Evolutionary conservation across 2,888 invertebrate species (phyloP).

Genomic region (Melieria omissa): DNA sequence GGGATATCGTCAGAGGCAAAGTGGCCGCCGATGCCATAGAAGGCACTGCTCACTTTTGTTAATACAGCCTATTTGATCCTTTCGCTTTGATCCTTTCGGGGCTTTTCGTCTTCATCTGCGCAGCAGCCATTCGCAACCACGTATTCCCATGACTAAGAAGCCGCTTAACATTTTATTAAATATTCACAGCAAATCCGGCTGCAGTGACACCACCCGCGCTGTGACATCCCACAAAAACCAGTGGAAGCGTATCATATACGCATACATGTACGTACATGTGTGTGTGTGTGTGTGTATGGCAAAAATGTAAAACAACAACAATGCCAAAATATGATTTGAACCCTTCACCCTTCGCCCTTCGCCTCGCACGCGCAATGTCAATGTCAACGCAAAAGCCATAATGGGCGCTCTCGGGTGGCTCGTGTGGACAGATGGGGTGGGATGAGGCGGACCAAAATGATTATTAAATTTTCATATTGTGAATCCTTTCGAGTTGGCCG

Average conservation of each 20-base stretch:
- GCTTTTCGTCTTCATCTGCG: no score
- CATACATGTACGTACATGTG: not conserved
- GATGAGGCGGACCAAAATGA: constrained; percentile 26
- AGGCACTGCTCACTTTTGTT: constrained; percentile 7
- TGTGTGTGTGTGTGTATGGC: not conserved
- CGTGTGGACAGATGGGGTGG: not conserved
- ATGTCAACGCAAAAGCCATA: no score
- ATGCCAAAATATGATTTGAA: not conserved
- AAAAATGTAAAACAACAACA: not conserved
- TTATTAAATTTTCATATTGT: constrained; percentile 39
- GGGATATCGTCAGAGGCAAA: not conserved
- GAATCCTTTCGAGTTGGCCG: constrained; percentile 10
- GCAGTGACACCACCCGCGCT: not conserved
- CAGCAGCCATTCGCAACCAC: not conserved
- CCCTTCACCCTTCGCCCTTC: no score
- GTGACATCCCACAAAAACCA: not conserved
- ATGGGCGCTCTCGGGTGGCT: no score
- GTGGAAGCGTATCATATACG: not conserved
- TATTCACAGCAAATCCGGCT: not conserved
- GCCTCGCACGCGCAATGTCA: no score
- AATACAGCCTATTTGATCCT: not conserved
- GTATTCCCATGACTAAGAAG: constrained; percentile 26
- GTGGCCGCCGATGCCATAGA: not conserved
- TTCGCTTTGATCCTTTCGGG: no score
- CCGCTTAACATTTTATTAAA: constrained; percentile 23